Evolutionary conservation across 1,140 invertebrate genomes (phyloP).

Genomic region (Diuraphis noxia): DNA sequence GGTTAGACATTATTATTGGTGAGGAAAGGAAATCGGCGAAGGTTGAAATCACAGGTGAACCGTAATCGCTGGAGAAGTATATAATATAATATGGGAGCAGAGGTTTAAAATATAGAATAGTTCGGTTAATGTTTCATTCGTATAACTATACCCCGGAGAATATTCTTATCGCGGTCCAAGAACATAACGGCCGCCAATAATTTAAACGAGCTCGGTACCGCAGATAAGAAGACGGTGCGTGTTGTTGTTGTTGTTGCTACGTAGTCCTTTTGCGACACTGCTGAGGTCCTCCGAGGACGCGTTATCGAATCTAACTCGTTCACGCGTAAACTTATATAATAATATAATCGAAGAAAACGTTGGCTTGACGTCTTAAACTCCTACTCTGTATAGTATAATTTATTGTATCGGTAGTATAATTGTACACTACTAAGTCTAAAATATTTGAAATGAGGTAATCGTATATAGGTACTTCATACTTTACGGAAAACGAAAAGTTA

Average conservation of each 20-base stretch:
- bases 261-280: neutral
- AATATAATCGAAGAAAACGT: neutral
- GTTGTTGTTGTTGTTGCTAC: neutral
- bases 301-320: conserved; percentile 28
- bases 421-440: neutral
- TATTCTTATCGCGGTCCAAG: conserved; percentile 51
- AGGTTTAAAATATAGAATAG: conserved; percentile 17
- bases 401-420: neutral
- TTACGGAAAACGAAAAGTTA: neutral
- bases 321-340: neutral
- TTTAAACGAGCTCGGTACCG: conserved; percentile 30
- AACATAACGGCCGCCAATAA: conserved; percentile 43
- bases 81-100: neutral
- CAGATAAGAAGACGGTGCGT: conserved; percentile 40
- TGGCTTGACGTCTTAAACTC: neutral
- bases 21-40: neutral
- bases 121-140: conserved; percentile 44
- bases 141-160: conserved; percentile 47
- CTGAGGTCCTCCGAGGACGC: conserved; percentile 37
- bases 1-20: neutral
- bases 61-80: neutral
- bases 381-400: neutral
- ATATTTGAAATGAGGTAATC: neutral
- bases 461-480: neutral
- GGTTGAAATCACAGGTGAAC: neutral